A percentile compares a stretch with the other conserved stretches of the same genome.
Evolutionary conservation across 2,888 invertebrate species (phyloP).

Genomic region (Epirrhoe tristata): DNA sequence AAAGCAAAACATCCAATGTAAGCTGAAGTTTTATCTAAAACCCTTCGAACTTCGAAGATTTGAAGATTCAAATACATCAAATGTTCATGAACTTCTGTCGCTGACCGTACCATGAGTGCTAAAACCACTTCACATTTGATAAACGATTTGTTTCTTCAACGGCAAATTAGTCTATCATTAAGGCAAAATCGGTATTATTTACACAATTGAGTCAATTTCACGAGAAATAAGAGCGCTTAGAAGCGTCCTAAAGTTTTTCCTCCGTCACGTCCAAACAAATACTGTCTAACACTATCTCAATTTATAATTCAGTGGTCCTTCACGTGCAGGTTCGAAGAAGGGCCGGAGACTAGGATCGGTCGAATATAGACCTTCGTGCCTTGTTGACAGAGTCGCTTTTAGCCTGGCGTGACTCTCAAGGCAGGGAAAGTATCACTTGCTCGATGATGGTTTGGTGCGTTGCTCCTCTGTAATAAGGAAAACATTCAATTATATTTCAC

Average conservation of each 20-base stretch:
- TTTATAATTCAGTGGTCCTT: constrained; percentile 1
- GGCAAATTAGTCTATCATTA: neutral
- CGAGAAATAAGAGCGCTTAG: neutral
- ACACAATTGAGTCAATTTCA: neutral
- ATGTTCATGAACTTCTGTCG: too few relatives aligned
- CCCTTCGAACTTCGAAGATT: too few relatives aligned
- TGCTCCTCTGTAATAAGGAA: constrained; percentile 59
- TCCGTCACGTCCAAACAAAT: constrained; percentile 12
- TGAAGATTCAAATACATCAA: too few relatives aligned
- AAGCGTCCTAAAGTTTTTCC: neutral
- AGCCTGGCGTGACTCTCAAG: constrained; percentile 31
- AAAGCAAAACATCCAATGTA: too few relatives aligned
- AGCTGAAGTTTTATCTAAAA: too few relatives aligned
- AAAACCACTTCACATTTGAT: neutral
- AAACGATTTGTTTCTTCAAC: neutral
- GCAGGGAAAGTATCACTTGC: constrained; percentile 65
- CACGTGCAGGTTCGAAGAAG: constrained; percentile 7
- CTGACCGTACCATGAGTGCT: too few relatives aligned
- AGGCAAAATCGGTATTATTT: constrained; percentile 1
- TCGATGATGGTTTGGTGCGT: constrained; percentile 67
- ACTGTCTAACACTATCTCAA: constrained; percentile 22
- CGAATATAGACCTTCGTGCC: constrained; percentile 29
- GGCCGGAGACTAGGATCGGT: constrained; percentile 22
- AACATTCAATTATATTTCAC: neutral
- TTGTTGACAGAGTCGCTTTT: constrained; percentile 31